Percentiles rank a stretch among this genome's conserved stretches.
These are phyloP conservation scores for Periplaneta americana DNA, from an alignment of 1,140 invertebrate genomes.

Conservation along the genomic window DNA sequence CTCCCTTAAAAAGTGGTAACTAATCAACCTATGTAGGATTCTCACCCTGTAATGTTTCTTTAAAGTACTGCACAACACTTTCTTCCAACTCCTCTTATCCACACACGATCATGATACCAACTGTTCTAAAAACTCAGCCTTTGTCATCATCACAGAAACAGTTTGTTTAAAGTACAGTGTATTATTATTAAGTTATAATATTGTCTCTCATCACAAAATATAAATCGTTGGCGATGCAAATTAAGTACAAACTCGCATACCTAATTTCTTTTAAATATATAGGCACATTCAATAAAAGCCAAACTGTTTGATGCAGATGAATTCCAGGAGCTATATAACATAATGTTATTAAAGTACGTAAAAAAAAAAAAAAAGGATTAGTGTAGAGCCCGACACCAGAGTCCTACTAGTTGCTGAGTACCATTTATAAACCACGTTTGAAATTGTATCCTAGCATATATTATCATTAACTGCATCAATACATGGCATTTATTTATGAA, in stretches of 20 bases:
- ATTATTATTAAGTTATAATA: background rate
- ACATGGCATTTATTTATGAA: too few relatives aligned
- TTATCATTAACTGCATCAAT: too few relatives aligned
- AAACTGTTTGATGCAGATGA: background rate
- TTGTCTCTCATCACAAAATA: background rate
- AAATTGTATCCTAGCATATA: too few relatives aligned
- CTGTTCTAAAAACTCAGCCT: background rate
- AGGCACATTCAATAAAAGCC: background rate
- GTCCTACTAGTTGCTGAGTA: too few relatives aligned
- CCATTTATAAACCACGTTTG: too few relatives aligned
- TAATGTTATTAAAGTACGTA: too few relatives aligned
- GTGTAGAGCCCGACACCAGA: too few relatives aligned
- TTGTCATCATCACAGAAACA: background rate
- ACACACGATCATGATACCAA: background rate
- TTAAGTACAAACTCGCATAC: background rate
- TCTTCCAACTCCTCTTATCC: background rate
- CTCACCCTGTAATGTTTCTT: conserved; percentile 26
- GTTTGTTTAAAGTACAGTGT: background rate
- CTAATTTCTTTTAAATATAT: background rate
- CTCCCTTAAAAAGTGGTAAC: background rate
- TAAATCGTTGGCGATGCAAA: background rate
- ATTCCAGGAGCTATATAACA: too few relatives aligned
- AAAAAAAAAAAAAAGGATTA: too few relatives aligned
- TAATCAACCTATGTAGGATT: background rate
- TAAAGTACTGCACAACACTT: background rate